These are phyloP conservation scores for Otocyon megalotis DNA, from an alignment of 2,113 vertebrate species.

Conservation along the genomic window DNA sequence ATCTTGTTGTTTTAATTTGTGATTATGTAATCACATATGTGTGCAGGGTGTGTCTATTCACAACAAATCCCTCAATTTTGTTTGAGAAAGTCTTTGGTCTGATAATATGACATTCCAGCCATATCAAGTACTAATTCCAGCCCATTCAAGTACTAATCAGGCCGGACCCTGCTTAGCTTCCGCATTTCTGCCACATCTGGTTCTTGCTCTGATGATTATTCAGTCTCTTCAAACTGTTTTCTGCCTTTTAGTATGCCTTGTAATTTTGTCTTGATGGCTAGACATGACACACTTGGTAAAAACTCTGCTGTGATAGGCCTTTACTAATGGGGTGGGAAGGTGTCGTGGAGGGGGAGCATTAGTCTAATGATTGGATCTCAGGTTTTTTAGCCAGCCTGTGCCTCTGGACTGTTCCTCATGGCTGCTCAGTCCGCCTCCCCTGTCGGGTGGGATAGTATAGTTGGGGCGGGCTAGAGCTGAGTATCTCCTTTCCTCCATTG, in stretches of 20 bases:
- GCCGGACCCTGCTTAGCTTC: no score
- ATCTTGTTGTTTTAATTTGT: background rate
- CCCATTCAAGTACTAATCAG: no score
- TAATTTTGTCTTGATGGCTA: background rate
- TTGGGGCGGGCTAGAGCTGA: rapidly evolving
- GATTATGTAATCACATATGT: background rate
- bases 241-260: background rate
- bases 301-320: background rate
- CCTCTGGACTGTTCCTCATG: background rate
- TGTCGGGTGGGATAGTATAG: background rate
- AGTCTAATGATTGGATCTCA: background rate
- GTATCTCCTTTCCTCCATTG: background rate
- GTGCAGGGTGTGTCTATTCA: background rate
- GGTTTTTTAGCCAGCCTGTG: background rate
- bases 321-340: background rate
- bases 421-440: background rate
- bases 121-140: no score
- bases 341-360: no score
- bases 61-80: background rate
- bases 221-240: background rate
- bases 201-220: background rate
- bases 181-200: background rate
- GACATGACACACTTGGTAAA: background rate
- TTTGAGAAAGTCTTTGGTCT: background rate
- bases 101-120: no score